These are phyloP conservation scores for Ditylenchus dipsaci DNA, from an alignment of 1,140 invertebrate species.

Conservation along the genomic window DNA sequence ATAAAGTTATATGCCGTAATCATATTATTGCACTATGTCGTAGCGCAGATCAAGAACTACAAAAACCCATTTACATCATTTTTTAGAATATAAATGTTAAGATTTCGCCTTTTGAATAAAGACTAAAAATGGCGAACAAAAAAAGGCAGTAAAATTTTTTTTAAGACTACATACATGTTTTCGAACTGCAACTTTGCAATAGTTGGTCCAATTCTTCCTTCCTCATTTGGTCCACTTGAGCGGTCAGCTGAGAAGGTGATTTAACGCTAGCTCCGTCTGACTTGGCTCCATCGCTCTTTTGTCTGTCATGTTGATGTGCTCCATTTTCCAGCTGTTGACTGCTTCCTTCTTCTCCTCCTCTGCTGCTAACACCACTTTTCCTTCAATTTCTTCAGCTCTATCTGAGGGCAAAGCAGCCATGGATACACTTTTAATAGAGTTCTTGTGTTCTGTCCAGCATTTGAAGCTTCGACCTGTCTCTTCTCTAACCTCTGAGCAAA, in stretches of 20 bases:
- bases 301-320: constrained; percentile 6
- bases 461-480: constrained; percentile 15
- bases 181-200: constrained; percentile 53
- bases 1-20: too few species aligned
- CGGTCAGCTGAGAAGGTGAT: constrained; percentile 49
- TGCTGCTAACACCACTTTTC: neutral
- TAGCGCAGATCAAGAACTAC: too few species aligned
- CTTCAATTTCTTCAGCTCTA: neutral
- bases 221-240: constrained; percentile 54
- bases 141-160: constrained; percentile 21
- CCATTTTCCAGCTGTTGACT: neutral
- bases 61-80: too few species aligned
- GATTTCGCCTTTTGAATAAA: too few species aligned
- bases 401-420: constrained; percentile 1
- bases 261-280: constrained; percentile 41
- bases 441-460: constrained; percentile 6
- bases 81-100: too few species aligned
- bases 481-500: constrained; percentile 39
- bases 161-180: constrained; percentile 41
- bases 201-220: constrained; percentile 57
- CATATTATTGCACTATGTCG: too few species aligned
- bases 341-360: neutral
- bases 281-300: constrained; percentile 6
- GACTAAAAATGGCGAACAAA: too few species aligned
- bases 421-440: constrained; percentile 8